Evolutionary conservation across 1,140 invertebrate genomes (phyloP).

Genomic region (Scaptodrosophila lebanonensis): DNA sequence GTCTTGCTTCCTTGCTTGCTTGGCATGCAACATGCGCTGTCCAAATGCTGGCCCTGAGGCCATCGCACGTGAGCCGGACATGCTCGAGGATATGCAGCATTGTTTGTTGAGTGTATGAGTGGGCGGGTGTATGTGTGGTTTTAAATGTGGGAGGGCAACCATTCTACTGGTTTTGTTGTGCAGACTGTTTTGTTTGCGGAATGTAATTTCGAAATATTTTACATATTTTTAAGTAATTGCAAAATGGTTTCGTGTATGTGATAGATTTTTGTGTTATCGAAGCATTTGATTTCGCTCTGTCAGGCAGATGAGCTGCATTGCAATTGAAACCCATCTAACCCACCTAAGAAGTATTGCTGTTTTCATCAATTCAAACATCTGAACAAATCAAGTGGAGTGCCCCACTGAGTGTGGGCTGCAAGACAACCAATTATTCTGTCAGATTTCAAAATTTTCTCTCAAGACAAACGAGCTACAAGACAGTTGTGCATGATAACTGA

Average conservation of each 20-base stretch:
- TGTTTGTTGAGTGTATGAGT: constrained; percentile 6
- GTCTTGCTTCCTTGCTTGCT: constrained; percentile 15
- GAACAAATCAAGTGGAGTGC: no score
- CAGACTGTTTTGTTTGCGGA: constrained; percentile 37
- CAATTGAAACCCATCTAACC: no score
- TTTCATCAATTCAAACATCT: no score
- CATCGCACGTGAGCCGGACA: constrained; percentile 29
- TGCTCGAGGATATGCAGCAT: constrained; percentile 12
- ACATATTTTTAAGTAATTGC: constrained; percentile 64
- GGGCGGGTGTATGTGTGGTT: neutral
- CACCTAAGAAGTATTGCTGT: no score
- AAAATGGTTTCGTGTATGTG: constrained; percentile 33
- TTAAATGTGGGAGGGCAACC: no score
- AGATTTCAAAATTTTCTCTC: no score
- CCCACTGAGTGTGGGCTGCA: no score
- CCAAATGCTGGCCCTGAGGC: neutral
- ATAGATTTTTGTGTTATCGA: constrained; percentile 7
- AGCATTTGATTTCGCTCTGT: no score
- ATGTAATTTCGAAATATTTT: constrained; percentile 63
- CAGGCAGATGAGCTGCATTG: no score
- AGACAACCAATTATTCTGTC: no score
- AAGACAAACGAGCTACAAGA: no score
- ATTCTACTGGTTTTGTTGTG: constrained; percentile 12
- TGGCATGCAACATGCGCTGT: neutral
- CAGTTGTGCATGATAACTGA: no score